Evolutionary conservation across 2,797 vertebrate species (phyloP), one percentile per base, ranked within the genome.

Genomic region (Dermochelys coriacea): DNA sequence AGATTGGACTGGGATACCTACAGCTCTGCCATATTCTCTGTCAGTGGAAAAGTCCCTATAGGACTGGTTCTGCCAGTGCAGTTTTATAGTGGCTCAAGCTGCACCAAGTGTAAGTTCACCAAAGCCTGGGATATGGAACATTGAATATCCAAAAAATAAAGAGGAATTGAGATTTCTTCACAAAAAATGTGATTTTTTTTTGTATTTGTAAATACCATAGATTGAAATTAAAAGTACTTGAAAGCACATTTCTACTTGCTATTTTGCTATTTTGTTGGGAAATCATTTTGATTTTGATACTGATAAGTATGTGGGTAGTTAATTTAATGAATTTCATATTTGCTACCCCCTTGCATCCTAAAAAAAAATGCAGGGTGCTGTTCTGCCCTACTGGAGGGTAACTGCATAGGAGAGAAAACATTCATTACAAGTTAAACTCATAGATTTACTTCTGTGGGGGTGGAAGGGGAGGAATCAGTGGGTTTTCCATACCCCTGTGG

Each of bases 371-470:
- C 27, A 12, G 27, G 1, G 9, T 11, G 54, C 61, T 80, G 8
- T 51, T 84, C 49, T 3, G 0, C 14, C 81, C 11, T 79, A 25
- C 51, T 78, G 52, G 51, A 92, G 86, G 82, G 74, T 8, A 64
- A 49, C 14, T 2, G 50, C 8, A 86, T 91, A 57, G 5, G 49
- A 15, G 5, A 1, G 5, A 41, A 85, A 64, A 47, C 27, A 45
- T n/a, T 10, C 0, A 51, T 61, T 37, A 2, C 7, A 59, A 81
- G 6, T 16, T 7, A 34, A 82, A 85, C 21, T 54, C 34, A 10
- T 29, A 3, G 2, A 41, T 27, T 51, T 61, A 55, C 59, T 55
- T 2, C 19, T 1, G 1, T 0, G 1, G 2, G 41, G 2, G 51
- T 77, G 45, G 2, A 49, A 3, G 29, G 94, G 45, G 2, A 49